Percentiles rank a stretch among this genome's conserved stretches.
phyloP scores from a whole-genome alignment of 1,140 invertebrate genomes.

The Pseudomyrmex sp. region DNA sequence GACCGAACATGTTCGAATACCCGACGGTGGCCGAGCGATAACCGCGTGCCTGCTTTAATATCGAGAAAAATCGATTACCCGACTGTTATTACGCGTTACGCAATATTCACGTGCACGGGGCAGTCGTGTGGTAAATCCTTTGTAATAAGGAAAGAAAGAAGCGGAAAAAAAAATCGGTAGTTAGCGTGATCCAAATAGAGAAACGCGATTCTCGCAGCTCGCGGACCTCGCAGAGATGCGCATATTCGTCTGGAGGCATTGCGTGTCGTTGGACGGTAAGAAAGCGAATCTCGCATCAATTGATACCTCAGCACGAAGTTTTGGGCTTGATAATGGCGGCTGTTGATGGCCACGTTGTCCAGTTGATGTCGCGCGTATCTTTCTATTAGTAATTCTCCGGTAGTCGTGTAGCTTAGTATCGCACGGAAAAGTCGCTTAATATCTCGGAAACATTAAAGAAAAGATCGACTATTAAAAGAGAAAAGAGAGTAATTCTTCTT shows the following conservation, averaged over 20 bases:
- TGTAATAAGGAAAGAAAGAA: neutral
- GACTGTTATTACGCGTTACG: neutral
- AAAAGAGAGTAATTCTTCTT: neutral
- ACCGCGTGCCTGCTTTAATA: constrained; percentile 1
- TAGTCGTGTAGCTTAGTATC: neutral
- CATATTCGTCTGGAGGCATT: constrained; percentile 77
- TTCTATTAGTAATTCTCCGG: neutral
- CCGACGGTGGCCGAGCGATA: neutral
- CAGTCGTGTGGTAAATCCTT: neutral
- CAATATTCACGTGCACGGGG: neutral
- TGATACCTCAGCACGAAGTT: constrained; percentile 15
- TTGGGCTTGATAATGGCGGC: constrained; percentile 47
- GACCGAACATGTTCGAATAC: neutral
- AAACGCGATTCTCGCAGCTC: constrained; percentile 11
- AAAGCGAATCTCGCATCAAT: constrained; percentile 34
- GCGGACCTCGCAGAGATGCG: constrained; percentile 61
- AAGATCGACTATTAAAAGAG: too few species aligned
- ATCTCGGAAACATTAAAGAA: too few species aligned
- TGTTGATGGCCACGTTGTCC: neutral
- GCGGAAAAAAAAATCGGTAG: neutral
- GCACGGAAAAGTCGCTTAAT: neutral
- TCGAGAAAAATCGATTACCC: constrained; percentile 12
- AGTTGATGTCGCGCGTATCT: neutral
- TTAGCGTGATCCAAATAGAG: constrained; percentile 40
- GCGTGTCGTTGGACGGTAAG: constrained; percentile 78